phyloP scores from a whole-genome alignment of 2,797 vertebrate genomes.

The Chelon auratus region DNA sequence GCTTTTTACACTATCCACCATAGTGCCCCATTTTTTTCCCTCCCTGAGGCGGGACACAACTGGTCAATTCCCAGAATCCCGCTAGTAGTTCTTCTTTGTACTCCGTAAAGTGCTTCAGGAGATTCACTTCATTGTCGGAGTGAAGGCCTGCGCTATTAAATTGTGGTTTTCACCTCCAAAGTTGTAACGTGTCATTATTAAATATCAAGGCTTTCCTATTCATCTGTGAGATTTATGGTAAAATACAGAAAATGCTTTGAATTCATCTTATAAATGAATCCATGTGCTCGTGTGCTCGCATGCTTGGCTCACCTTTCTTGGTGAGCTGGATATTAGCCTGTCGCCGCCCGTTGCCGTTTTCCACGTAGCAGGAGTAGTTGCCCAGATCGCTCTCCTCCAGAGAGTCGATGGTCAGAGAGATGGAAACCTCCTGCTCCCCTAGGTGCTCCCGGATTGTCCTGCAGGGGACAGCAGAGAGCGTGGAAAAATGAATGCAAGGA shows the following conservation, averaged over 20 bases:
- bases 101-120: conserved; percentile 44
- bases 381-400: conserved; percentile 94
- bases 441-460: conserved; percentile 96
- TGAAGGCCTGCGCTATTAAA: conserved; percentile 48
- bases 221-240: not conserved
- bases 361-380: conserved; percentile 98
- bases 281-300: not conserved
- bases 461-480: conserved; percentile 58
- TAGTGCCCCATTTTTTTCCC: conserved; percentile 29
- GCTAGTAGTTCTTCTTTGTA: conserved; percentile 49
- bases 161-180: conserved; percentile 34
- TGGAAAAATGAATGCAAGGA: not conserved
- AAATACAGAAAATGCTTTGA: not conserved
- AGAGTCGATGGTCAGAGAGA: conserved; percentile 93
- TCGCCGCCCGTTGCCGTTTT: conserved; percentile 93
- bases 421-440: conserved; percentile 96
- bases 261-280: not conserved
- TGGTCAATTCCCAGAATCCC: conserved; percentile 62
- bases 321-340: conserved; percentile 93
- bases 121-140: conserved; percentile 49
- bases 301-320: conserved; percentile 89
- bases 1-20: conserved; percentile 44
- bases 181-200: conserved; percentile 28
- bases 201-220: conserved; percentile 29
- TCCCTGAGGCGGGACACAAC: conserved; percentile 54